A percentile compares a stretch with the other conserved stretches of the same genome.
These are phyloP conservation scores for Aphidius colemani DNA, from an alignment of 2,888 invertebrate species.

Conservation along the genomic window DNA sequence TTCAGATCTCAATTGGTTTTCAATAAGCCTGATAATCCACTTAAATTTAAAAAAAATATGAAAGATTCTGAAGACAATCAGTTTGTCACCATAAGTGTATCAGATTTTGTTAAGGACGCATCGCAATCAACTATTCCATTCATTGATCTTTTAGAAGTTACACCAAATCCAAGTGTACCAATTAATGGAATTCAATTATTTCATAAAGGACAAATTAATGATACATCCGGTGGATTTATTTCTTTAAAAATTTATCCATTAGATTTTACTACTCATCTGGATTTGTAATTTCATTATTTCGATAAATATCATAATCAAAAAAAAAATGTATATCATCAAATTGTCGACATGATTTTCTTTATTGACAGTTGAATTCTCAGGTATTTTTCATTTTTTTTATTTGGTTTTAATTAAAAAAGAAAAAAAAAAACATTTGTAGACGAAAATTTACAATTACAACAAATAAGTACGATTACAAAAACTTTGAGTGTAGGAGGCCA, in stretches of 20 bases:
- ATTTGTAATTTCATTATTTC: not conserved
- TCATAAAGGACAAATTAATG: no score
- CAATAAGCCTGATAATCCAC: not conserved
- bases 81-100: not conserved
- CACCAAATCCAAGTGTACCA: not conserved
- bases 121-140: no score
- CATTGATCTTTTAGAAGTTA: not conserved
- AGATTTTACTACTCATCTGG: not conserved
- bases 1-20: not conserved
- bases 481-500: constrained; percentile 26
- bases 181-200: not conserved
- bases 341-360: no score
- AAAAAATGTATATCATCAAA: no score
- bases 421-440: no score
- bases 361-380: no score
- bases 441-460: not conserved
- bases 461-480: constrained; percentile 6
- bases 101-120: not conserved
- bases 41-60: not conserved
- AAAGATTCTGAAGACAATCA: not conserved
- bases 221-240: not conserved
- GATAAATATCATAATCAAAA: no score
- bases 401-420: no score
- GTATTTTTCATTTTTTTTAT: no score
- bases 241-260: not conserved